These are phyloP conservation scores for Mirounga angustirostris DNA, from an alignment of 2,113 vertebrate genomes.

Conservation along the genomic window DNA sequence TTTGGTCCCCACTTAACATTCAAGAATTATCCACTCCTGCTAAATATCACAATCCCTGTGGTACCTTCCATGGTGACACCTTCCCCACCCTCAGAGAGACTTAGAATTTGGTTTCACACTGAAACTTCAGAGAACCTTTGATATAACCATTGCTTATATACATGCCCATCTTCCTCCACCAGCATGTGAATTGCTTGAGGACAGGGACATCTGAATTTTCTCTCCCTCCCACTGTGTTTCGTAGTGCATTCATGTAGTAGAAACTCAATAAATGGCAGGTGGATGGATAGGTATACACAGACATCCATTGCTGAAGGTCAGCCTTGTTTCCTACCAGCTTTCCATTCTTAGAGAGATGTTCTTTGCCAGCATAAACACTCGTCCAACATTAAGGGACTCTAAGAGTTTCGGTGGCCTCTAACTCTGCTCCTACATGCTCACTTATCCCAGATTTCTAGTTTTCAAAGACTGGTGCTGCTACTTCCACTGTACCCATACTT, in stretches of 20 bases:
- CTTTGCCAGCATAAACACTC: neutral
- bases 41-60: neutral
- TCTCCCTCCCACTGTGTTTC: neutral
- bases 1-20: neutral
- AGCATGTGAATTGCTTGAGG: neutral
- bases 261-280: neutral
- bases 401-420: neutral
- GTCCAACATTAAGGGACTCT: neutral
- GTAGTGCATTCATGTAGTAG: neutral
- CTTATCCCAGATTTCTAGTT: neutral
- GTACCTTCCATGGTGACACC: neutral
- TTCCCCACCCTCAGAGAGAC: neutral
- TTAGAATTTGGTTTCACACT: neutral
- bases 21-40: neutral
- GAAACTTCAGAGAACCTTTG: neutral
- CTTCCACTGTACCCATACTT: no score
- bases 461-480: neutral
- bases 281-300: neutral
- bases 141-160: neutral
- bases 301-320: neutral
- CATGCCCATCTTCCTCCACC: neutral
- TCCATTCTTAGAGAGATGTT: neutral
- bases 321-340: neutral
- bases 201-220: neutral
- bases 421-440: neutral